Evolutionary conservation across 2,113 vertebrate genomes (phyloP), one percentile per base, ranked within the genome.

Genomic region (Regulus satrapa): DNA sequence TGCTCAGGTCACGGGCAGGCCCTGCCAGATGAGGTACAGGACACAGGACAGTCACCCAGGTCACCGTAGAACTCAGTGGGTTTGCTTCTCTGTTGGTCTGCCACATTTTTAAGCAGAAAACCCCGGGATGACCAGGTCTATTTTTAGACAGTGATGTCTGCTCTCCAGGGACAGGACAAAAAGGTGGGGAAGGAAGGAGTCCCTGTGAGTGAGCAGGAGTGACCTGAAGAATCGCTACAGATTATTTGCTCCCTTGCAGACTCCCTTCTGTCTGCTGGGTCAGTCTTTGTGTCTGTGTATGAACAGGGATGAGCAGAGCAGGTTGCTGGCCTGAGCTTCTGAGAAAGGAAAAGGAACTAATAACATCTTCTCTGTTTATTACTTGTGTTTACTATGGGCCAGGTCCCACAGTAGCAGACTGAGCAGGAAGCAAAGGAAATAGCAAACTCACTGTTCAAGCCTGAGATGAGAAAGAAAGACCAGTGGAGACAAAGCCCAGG

Each of bases 181-280:
- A 38, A 0, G 8, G 8, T 46, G 38, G 51, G 32, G 38, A 68
- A 71, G 41, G 5, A 11, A 18, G 24, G 8, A 63, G 38, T 58
- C 34, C 23, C 2, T 11, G 14, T 18, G n/a, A 61, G 29, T 51
- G 73, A 46, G 34, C 63, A 59, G 23, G 32, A 52, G 49, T 45
- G 40, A 34, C 28, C 3, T 45, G 51, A 55, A 15, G 76, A 52
- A 20, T 3, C 0, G 0, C 28, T 58, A 4, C 32, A 34, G 34
- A 58, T 43, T 46, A 62, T 40, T 54, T 54, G 58, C 45, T 88
- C 29, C 36, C 36, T 51, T 41, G 21, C 41, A 40, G n/a, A 38
- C 24, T 59, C 29, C 15, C 1, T 64, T 38, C 26, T 40, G 32
- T 55, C 38, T 80, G 32, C 76, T 1, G 2, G 36, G 31, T n/a